phyloP scores from a whole-genome alignment of 2,888 invertebrate genomes.

The Campopleginae sp. region DNA sequence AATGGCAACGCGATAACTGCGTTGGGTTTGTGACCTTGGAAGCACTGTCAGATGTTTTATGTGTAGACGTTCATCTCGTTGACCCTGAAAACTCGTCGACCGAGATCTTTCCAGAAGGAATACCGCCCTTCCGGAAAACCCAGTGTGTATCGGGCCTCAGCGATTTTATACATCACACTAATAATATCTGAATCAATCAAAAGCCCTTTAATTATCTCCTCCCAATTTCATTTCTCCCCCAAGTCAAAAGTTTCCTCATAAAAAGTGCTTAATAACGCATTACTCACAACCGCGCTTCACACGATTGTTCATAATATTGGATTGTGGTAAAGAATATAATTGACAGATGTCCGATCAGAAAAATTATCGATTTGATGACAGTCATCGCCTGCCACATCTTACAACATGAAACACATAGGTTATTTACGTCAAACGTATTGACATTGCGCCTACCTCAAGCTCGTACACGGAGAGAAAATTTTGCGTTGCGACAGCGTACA shows the following conservation, averaged over 20 bases:
- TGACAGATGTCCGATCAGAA: neutral
- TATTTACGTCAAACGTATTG: neutral
- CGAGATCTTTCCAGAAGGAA: conserved; percentile 50
- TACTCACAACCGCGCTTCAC: neutral
- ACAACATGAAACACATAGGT: neutral
- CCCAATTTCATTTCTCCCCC: neutral
- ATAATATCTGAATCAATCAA: neutral
- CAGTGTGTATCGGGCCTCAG: neutral
- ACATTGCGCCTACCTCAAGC: neutral
- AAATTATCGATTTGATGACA: neutral
- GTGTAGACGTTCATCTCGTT: conserved; percentile 44
- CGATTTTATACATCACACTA: neutral
- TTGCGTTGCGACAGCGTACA: too few relatives aligned
- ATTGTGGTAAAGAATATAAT: neutral
- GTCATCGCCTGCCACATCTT: neutral
- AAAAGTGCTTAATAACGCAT: neutral
- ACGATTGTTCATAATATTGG: neutral
- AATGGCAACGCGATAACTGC: conserved; percentile 16
- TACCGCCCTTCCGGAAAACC: conserved; percentile 45
- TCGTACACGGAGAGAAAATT: too few relatives aligned
- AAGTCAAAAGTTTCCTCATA: neutral
- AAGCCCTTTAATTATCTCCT: neutral
- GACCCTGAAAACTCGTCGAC: conserved; percentile 56
- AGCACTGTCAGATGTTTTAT: conserved; percentile 20
- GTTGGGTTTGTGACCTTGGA: conserved; percentile 46